Conservation (phyloP, 2,113 vertebrate genomes). For the Rissa tridactyla region DNA sequence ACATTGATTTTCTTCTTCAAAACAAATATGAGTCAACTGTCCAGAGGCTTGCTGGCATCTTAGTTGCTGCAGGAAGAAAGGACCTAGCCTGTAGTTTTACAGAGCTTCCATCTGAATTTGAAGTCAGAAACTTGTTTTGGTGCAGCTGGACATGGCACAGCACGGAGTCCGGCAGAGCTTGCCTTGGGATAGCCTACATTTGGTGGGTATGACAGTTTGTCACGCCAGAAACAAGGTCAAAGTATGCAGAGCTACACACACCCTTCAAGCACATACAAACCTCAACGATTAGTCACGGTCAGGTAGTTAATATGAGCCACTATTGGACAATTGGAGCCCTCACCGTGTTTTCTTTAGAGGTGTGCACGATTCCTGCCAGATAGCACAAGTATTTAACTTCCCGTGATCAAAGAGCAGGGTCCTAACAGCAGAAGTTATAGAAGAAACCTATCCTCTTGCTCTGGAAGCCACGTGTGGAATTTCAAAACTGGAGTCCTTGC, state of each 20-base stretch:
- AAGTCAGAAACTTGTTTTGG: not conserved
- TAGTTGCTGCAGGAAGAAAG: not conserved
- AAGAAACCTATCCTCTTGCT: not conserved
- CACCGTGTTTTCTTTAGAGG: not conserved
- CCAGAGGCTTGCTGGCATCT: not conserved
- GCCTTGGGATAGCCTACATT: not conserved
- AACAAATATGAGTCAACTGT: not conserved
- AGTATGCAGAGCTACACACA: not conserved
- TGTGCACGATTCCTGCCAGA: not conserved
- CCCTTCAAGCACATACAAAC: not conserved
- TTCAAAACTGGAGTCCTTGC: not conserved
- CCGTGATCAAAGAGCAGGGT: not conserved
- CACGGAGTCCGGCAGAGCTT: not conserved
- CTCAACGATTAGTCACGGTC: not conserved
- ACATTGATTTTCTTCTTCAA: not conserved
- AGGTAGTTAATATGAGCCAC: not conserved
- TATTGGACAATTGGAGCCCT: not conserved
- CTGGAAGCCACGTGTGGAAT: rapidly evolving
- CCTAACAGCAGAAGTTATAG: not conserved
- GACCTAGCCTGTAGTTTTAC: not conserved
- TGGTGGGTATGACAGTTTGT: not conserved
- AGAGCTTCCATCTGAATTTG: not conserved
- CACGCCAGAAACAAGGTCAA: not conserved
- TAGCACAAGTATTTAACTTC: not conserved
- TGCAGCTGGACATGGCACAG: not conserved